phyloP scores from a whole-genome alignment of 2,797 vertebrate genomes.

The Orientallactaga sibirica region DNA sequence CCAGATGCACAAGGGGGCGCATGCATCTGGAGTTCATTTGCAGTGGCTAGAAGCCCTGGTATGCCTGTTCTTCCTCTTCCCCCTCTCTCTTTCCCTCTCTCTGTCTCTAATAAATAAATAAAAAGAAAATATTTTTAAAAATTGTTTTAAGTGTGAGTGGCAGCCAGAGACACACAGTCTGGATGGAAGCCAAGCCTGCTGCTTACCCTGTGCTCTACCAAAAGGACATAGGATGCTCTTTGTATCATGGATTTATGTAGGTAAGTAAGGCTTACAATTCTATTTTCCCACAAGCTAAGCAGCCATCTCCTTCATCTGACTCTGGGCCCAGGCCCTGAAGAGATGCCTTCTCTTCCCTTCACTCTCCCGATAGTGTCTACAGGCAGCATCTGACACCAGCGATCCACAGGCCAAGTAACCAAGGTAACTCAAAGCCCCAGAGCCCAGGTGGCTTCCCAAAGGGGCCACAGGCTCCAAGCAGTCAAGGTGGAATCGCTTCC shows the following conservation, averaged over 20 bases:
- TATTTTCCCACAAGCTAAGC: background rate
- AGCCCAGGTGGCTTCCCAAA: background rate
- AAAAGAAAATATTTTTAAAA: too few species aligned
- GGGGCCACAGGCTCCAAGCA: slow-evolving; percentile 26
- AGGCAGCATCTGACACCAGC: background rate
- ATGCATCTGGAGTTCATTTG: too few species aligned
- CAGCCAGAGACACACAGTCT: background rate
- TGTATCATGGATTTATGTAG: rapidly evolving
- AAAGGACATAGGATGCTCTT: rapidly evolving
- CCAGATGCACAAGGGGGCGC: too few species aligned
- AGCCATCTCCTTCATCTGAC: background rate
- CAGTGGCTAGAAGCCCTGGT: too few species aligned
- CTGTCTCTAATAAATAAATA: too few species aligned
- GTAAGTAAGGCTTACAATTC: background rate
- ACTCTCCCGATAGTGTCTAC: background rate
- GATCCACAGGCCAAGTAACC: background rate
- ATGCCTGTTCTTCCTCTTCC: too few species aligned
- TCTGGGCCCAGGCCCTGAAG: background rate
- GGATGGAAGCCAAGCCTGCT: background rate
- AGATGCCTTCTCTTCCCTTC: background rate
- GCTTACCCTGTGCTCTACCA: background rate
- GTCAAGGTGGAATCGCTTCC: background rate
- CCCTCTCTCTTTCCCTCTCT: too few species aligned
- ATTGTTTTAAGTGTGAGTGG: background rate
- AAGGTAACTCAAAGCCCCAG: slow-evolving; percentile 61